Conservation (phyloP, 1,140 invertebrate genomes). For the Euwallacea fornicatus region DNA sequence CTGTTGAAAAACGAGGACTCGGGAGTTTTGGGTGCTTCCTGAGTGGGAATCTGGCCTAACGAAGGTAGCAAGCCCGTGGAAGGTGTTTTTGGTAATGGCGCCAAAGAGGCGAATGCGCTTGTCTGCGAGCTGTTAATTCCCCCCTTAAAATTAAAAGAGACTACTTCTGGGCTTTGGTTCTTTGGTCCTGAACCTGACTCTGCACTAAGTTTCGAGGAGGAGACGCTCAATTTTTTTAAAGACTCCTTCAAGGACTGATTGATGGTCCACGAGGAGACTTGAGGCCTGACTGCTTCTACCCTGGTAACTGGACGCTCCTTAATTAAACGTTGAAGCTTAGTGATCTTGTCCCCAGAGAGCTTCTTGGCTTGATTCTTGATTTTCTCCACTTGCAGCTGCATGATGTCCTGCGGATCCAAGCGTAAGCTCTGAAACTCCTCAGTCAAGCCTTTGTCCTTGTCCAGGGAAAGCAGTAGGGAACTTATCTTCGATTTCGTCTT, state of each 20-base stretch:
- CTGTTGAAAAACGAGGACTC: conserved; percentile 1
- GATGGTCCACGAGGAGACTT: conserved; percentile 38
- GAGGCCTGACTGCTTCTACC: conserved; percentile 43
- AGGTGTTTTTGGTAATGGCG: not conserved
- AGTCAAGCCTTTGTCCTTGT: conserved; percentile 39
- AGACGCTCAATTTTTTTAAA: not conserved
- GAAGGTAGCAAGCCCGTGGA: not conserved
- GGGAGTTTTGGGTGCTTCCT: not conserved
- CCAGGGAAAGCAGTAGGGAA: conserved; percentile 40
- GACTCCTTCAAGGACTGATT: conserved; percentile 16
- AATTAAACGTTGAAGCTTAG: conserved; percentile 41
- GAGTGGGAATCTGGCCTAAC: not conserved
- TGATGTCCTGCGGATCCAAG: conserved; percentile 40
- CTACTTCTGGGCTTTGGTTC: conserved; percentile 7
- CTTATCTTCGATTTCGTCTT: conserved; percentile 23
- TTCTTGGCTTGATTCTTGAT: conserved; percentile 39
- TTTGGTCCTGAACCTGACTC: conserved; percentile 45
- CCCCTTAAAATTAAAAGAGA: conserved; percentile 1
- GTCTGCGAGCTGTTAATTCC: conserved; percentile 16
- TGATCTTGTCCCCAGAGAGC: conserved; percentile 40
- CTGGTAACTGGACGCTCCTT: conserved; percentile 39
- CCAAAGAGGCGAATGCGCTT: conserved; percentile 23
- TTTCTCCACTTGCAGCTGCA: conserved; percentile 42
- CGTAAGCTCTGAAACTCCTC: conserved; percentile 44
- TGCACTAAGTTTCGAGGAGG: conserved; percentile 26